Evolutionary conservation across 2,797 vertebrate genomes (phyloP), one percentile per base, ranked within the genome.

Genomic region (Aphelocoma californica): DNA sequence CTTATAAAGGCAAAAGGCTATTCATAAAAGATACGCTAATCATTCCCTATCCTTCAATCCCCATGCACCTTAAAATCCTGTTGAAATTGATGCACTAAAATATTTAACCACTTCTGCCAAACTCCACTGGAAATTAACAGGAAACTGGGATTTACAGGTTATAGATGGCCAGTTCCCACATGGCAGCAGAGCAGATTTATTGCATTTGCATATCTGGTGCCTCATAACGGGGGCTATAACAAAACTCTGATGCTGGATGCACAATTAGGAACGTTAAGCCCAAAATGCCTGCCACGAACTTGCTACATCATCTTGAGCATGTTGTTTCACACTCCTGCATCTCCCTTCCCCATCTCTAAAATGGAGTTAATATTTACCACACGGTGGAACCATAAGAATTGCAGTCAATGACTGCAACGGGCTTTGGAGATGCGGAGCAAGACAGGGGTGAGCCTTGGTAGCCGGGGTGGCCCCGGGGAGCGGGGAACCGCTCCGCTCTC

Each of bases 61-160:
- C 64, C 61, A 40, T 19, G 69, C 65, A 93, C 88, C 86, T 94
- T 88, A 87, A 95, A 96, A 95, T 91, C 72, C 88, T 44, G 71
- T 66, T 88, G 78, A 92, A 97, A 91, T 32, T 32, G 84, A 89
- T 70, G 84, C 75, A 94, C 93, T 92, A 78, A 85, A 93, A 90
- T 82, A 94, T 96, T 92, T 95, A 93, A 89, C 66, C 84, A 92
- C 90, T 95, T 87, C 62, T 90, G 74, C 80, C 87, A 82, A 94
- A 96, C 83, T 88, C 70, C 57, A 14, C 56, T 72, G 91, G 81
- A 96, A 94, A 94, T 81, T n/a, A 81, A 40, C 88, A 69, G 89
- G 66, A 88, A 94, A 56, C 10, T 12, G 66, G 77, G 95, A 94
- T 92, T 92, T 90, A 81, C 82, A 95, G 82, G 92, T 91, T 93